These are phyloP conservation scores for Brachionus plicatilis DNA, from an alignment of 1,140 invertebrate genomes.

Conservation along the genomic window DNA sequence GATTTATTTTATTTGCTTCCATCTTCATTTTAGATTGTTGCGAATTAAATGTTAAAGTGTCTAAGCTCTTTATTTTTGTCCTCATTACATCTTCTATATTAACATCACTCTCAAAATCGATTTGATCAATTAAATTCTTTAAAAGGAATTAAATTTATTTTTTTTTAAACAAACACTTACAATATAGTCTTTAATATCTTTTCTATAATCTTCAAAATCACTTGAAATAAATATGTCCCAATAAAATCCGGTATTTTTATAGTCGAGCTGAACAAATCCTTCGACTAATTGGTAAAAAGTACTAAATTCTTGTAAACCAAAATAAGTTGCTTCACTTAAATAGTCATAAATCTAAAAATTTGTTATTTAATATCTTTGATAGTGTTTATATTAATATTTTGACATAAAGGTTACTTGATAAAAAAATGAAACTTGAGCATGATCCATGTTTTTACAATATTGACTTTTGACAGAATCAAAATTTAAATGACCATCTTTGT, in stretches of 20 bases:
- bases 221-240: conserved; percentile 21
- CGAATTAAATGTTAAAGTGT: background rate
- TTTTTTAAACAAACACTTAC: background rate
- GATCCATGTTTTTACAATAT: conserved; percentile 16
- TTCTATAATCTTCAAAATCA: conserved; percentile 25
- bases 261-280: background rate
- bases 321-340: conserved; percentile 25
- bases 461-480: background rate
- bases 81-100: background rate
- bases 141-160: background rate
- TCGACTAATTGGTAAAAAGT: conserved; percentile 2
- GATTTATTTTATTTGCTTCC: conserved; percentile 27
- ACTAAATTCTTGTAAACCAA: conserved; percentile 15
- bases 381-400: no score
- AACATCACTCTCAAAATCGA: background rate
- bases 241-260: conserved; percentile 8
- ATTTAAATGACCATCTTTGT: conserved; percentile 17
- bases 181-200: conserved; percentile 12
- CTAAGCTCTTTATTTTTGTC: background rate
- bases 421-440: conserved; percentile 21
- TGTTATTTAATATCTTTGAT: background rate
- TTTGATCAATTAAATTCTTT: conserved; percentile 1
- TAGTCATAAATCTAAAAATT: background rate
- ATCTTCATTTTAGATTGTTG: conserved; percentile 8
- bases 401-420: background rate